These are phyloP conservation scores for Nicator chloris DNA, from an alignment of 2,113 vertebrate genomes.

Conservation along the genomic window DNA sequence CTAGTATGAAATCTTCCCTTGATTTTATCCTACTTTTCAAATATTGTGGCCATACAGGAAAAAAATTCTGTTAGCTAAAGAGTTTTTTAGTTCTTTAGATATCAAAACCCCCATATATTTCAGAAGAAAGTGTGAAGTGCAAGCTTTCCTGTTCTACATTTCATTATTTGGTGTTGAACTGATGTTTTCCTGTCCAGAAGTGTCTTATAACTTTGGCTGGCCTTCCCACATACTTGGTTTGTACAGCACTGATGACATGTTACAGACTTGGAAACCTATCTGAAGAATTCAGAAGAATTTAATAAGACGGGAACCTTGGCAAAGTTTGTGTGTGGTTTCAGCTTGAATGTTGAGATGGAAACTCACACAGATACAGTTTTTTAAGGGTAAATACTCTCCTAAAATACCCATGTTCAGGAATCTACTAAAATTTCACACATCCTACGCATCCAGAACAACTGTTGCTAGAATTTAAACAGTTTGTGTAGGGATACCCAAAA, in stretches of 20 bases:
- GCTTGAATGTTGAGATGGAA: not conserved
- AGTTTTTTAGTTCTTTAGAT: not conserved
- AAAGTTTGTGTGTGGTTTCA: not conserved
- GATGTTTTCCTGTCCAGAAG: not conserved
- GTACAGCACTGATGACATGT: not conserved
- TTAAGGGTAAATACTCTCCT: not conserved
- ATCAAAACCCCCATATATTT: not conserved
- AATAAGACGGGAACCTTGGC: not conserved
- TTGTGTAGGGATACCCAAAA: not conserved
- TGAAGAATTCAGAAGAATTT: not conserved
- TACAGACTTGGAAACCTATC: not conserved
- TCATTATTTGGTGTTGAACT: not conserved
- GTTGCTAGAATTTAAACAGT: not conserved
- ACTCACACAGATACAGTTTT: not conserved
- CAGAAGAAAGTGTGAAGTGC: not conserved
- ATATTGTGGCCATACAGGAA: not conserved
- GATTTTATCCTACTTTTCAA: not conserved
- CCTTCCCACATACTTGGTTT: not conserved
- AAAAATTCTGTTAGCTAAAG: not conserved
- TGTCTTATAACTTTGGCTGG: not conserved
- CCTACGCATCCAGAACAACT: not conserved
- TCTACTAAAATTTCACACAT: not conserved
- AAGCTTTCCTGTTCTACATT: not conserved
- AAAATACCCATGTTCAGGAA: not conserved
- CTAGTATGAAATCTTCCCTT: not conserved